phyloP scores from a whole-genome alignment of 2,888 invertebrate species.

The Strigamia transsilvanica region DNA sequence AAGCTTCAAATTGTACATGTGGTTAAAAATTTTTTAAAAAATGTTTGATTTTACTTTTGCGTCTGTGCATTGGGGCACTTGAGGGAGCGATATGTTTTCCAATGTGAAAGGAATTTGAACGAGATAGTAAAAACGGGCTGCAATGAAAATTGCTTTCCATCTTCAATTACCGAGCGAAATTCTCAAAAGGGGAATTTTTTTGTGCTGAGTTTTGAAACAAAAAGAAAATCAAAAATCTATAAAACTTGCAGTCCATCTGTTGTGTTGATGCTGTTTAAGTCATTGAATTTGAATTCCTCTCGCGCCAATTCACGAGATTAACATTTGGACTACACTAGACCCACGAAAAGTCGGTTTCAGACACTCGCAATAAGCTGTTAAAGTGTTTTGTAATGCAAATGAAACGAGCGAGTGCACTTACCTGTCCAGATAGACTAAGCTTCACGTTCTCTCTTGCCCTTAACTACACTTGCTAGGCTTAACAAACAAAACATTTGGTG shows the following conservation, averaged over 20 bases:
- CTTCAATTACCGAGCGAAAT: slow-evolving; percentile 34
- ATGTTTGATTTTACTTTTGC: neutral
- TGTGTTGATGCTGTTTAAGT: neutral
- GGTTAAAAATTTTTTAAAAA: neutral
- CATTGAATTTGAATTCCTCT: slow-evolving; percentile 21
- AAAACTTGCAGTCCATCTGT: slow-evolving; percentile 5
- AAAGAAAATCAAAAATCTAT: slow-evolving; percentile 44
- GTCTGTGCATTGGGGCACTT: neutral
- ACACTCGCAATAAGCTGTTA: slow-evolving; percentile 29
- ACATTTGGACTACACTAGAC: neutral
- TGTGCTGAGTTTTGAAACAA: slow-evolving; percentile 13
- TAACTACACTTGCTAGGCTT: neutral
- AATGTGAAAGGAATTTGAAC: slow-evolving; percentile 43
- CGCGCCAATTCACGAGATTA: neutral
- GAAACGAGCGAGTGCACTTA: slow-evolving; percentile 43
- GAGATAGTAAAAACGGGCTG: slow-evolving; percentile 35
- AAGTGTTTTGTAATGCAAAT: slow-evolving; percentile 49
- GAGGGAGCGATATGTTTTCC: slow-evolving; percentile 45
- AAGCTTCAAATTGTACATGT: neutral
- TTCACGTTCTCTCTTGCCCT: neutral
- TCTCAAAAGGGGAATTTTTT: slow-evolving; percentile 34
- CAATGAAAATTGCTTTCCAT: slow-evolving; percentile 33
- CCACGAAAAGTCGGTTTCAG: slow-evolving; percentile 36
- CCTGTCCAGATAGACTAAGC: slow-evolving; percentile 27
- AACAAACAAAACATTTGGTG: neutral